These are phyloP conservation scores for Meganola albula DNA, from an alignment of 2,888 invertebrate species.

Conservation along the genomic window DNA sequence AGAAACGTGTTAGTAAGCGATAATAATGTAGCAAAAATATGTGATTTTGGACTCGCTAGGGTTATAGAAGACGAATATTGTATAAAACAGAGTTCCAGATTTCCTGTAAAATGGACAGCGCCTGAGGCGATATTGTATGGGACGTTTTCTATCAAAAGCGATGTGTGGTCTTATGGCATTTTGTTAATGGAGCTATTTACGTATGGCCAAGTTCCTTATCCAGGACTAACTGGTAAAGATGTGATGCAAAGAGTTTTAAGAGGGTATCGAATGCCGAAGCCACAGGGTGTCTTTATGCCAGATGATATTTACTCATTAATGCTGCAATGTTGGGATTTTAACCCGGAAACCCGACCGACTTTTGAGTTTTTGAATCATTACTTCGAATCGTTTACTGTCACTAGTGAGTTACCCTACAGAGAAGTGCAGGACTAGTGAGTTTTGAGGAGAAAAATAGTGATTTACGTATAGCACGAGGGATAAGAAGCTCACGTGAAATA, in stretches of 20 bases:
- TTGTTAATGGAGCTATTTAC: slow-evolving; percentile 96
- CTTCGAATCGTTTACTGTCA: slow-evolving; percentile 97
- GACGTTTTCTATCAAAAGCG: slow-evolving; percentile 98
- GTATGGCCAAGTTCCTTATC: slow-evolving; percentile 98
- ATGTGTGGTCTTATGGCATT: slow-evolving; percentile 99
- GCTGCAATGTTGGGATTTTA: slow-evolving; percentile 97
- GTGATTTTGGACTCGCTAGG: slow-evolving; percentile 98
- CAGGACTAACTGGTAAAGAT: slow-evolving; percentile 97
- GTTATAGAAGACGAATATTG: slow-evolving; percentile 99
- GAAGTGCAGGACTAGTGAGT: slow-evolving; percentile 84
- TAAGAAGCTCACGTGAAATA: no score
- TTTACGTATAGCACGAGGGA: no score
- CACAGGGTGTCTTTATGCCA: slow-evolving; percentile 91
- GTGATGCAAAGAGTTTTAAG: slow-evolving; percentile 97
- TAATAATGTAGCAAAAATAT: slow-evolving; percentile 89
- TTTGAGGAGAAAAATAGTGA: slow-evolving; percentile 72
- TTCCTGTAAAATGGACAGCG: slow-evolving; percentile 99
- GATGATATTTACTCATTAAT: slow-evolving; percentile 96
- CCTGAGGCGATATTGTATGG: slow-evolving; percentile 97
- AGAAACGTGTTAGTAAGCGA: slow-evolving; percentile 96
- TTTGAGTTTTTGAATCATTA: slow-evolving; percentile 98
- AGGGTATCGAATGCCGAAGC: slow-evolving; percentile 98
- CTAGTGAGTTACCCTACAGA: slow-evolving; percentile 97
- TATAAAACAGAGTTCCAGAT: slow-evolving; percentile 96
- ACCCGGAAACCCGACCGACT: slow-evolving; percentile 96